These are phyloP conservation scores for Agapostemon virescens DNA, from an alignment of 2,888 invertebrate species.

Conservation along the genomic window DNA sequence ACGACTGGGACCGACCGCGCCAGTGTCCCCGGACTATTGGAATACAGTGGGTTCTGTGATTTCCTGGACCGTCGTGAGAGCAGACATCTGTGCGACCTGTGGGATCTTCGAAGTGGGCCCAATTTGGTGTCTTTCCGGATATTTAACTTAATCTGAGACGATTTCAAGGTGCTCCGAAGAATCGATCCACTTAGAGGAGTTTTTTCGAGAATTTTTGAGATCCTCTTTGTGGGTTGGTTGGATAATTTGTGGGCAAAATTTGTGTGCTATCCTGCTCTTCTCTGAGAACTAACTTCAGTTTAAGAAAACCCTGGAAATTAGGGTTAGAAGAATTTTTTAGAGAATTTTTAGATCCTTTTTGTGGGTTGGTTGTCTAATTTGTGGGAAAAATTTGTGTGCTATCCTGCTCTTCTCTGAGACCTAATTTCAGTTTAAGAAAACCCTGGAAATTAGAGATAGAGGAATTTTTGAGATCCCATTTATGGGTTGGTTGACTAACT, in stretches of 20 bases:
- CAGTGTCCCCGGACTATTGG: neutral
- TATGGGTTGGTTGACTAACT: neutral
- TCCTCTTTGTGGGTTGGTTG: too few relatives aligned
- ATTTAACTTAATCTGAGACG: neutral
- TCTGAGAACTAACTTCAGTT: neutral
- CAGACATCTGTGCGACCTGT: neutral
- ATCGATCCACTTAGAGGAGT: neutral
- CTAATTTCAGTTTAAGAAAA: neutral
- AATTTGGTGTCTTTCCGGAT: neutral
- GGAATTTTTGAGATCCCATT: too few relatives aligned
- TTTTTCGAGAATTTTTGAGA: neutral
- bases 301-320: too few relatives aligned
- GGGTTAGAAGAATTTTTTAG: too few relatives aligned
- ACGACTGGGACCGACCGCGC: neutral
- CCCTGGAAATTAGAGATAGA: too few relatives aligned
- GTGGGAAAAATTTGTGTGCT: neutral
- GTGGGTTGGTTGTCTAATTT: neutral
- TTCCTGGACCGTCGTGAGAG: neutral
- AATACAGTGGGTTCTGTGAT: neutral
- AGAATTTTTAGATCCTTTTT: neutral
- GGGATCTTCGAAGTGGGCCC: neutral
- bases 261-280: neutral
- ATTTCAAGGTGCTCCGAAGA: neutral
- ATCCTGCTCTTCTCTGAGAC: neutral
- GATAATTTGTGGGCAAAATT: neutral